Evolutionary conservation across 2,888 invertebrate genomes (phyloP).

Genomic region (Thalpophila matura): DNA sequence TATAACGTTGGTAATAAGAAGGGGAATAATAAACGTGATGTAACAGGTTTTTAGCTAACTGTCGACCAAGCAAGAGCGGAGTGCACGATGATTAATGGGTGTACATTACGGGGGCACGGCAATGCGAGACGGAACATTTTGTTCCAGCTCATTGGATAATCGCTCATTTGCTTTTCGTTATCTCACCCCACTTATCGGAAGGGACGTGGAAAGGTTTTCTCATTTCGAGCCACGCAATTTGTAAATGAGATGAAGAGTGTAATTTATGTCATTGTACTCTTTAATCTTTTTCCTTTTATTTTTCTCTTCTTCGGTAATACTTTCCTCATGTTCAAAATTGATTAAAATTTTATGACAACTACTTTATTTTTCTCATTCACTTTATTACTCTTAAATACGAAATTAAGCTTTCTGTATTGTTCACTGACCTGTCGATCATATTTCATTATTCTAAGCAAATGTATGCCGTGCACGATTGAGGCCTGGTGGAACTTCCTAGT

Average conservation of each 20-base stretch:
- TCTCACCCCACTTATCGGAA: constrained; percentile 72
- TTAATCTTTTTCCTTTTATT: constrained; percentile 26
- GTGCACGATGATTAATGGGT: constrained; percentile 81
- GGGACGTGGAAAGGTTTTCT: constrained; percentile 68
- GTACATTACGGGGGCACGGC: constrained; percentile 70
- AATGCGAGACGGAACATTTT: constrained; percentile 72
- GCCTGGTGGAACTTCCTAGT: constrained; percentile 98
- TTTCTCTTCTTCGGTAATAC: not conserved
- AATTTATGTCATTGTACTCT: constrained; percentile 55
- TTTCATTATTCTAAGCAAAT: constrained; percentile 97
- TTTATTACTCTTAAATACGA: not conserved
- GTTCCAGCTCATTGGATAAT: constrained; percentile 77
- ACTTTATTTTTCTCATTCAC: not conserved
- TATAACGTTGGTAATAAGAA: constrained; percentile 66
- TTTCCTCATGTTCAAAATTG: not conserved
- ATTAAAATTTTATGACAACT: not conserved
- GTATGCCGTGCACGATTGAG: constrained; percentile 98
- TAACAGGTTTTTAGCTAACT: constrained; percentile 74
- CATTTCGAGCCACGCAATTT: constrained; percentile 61
- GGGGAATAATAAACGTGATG: constrained; percentile 68
- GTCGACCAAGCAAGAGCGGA: constrained; percentile 61
- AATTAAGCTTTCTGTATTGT: not conserved
- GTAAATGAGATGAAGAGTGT: constrained; percentile 55
- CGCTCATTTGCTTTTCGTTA: constrained; percentile 78
- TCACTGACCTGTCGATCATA: constrained; percentile 95